Evolutionary conservation across 2,113 vertebrate species (phyloP).

Genomic region (Cercopithecus mona): DNA sequence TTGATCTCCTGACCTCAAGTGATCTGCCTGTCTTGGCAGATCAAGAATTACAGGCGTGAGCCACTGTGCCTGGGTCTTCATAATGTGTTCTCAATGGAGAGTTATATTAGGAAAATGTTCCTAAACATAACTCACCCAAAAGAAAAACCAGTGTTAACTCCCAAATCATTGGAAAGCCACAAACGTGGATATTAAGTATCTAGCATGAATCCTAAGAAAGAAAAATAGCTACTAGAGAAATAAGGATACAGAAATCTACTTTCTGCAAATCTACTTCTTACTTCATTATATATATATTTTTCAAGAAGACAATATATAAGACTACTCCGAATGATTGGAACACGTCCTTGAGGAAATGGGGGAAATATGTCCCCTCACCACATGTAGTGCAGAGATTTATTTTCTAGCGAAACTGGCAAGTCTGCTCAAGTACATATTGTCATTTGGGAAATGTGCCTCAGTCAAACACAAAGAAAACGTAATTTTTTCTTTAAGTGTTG

Average conservation of each 20-base stretch:
- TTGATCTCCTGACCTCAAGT: too few relatives aligned
- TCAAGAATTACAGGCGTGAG: too few relatives aligned
- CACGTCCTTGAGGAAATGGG: slow-evolving; percentile 30
- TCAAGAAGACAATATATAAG: neutral
- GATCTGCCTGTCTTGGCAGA: too few relatives aligned
- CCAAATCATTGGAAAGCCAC: neutral
- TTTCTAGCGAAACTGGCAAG: slow-evolving; percentile 25
- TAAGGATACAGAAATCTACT: neutral
- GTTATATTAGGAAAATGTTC: neutral
- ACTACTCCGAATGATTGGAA: slow-evolving; percentile 33
- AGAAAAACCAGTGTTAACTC: neutral
- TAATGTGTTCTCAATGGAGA: neutral
- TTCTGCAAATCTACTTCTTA: neutral
- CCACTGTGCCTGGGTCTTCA: neutral
- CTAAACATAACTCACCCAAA: neutral
- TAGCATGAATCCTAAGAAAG: neutral
- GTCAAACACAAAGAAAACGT: slow-evolving; percentile 48
- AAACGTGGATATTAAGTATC: neutral
- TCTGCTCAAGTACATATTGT: slow-evolving; percentile 1
- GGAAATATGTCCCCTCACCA: neutral
- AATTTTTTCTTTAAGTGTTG: neutral
- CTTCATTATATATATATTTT: neutral
- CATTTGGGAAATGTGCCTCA: slow-evolving; percentile 49
- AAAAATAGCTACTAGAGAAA: neutral
- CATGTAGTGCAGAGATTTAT: slow-evolving; percentile 26